phyloP scores from a whole-genome alignment of 2,888 invertebrate genomes.

The Drepanosiphum platanoidis region DNA sequence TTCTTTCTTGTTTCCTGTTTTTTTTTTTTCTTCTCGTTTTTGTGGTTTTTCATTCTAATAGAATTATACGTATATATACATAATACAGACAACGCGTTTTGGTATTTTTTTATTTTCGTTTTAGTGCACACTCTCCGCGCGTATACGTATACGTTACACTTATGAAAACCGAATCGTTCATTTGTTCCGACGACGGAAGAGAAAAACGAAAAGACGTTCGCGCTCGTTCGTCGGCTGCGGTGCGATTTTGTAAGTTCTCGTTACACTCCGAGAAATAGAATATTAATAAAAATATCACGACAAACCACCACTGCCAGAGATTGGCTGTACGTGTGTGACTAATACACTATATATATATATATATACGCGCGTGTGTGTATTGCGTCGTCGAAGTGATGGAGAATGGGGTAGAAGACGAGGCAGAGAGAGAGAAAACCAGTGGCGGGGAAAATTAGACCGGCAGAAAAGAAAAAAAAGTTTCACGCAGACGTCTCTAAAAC shows the following conservation, averaged over 20 bases:
- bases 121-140: too few relatives aligned
- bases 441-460: neutral
- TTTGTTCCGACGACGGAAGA: neutral
- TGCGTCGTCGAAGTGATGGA: too few relatives aligned
- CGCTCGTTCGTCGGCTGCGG: too few relatives aligned
- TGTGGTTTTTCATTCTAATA: neutral
- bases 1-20: too few relatives aligned
- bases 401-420: neutral
- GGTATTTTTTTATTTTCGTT: neutral
- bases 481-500: slow-evolving; percentile 19
- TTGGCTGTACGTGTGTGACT: neutral
- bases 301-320: neutral
- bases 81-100: neutral
- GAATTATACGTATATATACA: neutral
- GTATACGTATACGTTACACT: neutral
- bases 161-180: neutral
- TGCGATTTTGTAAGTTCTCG: neutral
- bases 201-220: neutral
- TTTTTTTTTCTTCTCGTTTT: neutral
- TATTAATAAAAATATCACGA: neutral
- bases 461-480: slow-evolving; percentile 28
- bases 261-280: neutral
- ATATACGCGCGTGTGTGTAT: too few relatives aligned
- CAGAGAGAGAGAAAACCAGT: neutral
- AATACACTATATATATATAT: too few relatives aligned